Evolutionary conservation across 2,113 vertebrate genomes (phyloP), one percentile per base, ranked within the genome.

Genomic region (Halichoeres trimaculatus): DNA sequence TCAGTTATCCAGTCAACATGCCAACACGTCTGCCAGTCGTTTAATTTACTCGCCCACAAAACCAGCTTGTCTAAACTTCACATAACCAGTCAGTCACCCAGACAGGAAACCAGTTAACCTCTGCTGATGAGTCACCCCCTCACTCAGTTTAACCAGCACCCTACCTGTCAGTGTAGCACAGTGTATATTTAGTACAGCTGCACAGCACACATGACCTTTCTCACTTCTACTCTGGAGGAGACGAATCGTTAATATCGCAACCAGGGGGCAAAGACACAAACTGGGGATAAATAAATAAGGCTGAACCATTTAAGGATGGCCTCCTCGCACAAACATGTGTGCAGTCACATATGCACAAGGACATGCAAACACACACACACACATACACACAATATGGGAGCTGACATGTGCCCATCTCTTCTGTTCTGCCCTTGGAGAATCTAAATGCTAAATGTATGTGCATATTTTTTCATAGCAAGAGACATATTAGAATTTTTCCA

Each of bases 391-490:
- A 87, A 78, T 87, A 89, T 87, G 86, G 72, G 70, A 58, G 78
- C 86, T 91, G 95, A 95, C 95, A 96, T 95, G 95, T 95, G 95
- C 96, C 96, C 88, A 10, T 96, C 95, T 96, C 91, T 91, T 94
- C 94, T 94, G 93, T 92, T 95, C 94, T 93, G 95, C 95, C 96
- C 95, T 93, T 95, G 94, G 97, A 99, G 96, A 95, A 95, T 96
- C 95, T 94, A 88, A 95, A 95, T 95, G 88, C 93, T 96, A 98
- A 98, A 97, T 95, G 91, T 97, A 98, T 98, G 97, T 98, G 97
- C 97, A 99, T 98, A 99, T 97, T 96, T 98, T 93, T 97, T 97
- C 95, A 97, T 95, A 96, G 96, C 94, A 93, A 92, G 93, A 96
- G 90, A 90, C 94, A 93, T 96, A 96, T 95, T 97, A 95, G 95